A percentile compares a stretch with the other conserved stretches of the same genome.
These are phyloP conservation scores for Dolomedes plantarius DNA, from an alignment of 2,888 invertebrate species.

Conservation along the genomic window DNA sequence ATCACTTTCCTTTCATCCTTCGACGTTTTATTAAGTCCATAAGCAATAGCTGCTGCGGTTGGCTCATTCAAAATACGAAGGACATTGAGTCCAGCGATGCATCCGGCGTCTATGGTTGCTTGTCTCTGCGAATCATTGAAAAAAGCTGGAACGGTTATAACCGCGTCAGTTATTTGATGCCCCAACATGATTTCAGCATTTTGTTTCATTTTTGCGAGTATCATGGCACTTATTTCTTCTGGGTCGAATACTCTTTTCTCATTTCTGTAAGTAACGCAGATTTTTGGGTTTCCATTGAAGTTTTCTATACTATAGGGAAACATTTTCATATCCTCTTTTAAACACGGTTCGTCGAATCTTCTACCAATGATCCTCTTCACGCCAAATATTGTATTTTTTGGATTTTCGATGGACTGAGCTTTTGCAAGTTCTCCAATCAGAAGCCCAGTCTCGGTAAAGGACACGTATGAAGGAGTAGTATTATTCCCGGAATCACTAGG, in stretches of 20 bases:
- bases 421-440: conserved; percentile 98
- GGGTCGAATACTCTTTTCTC: conserved; percentile 90
- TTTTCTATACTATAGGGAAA: background rate
- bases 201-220: conserved; percentile 97
- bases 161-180: conserved; percentile 84
- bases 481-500: conserved; percentile 96
- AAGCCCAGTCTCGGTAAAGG: conserved; percentile 92
- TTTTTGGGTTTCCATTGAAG: background rate
- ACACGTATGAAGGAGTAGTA: conserved; percentile 98
- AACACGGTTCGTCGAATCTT: conserved; percentile 94
- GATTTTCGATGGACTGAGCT: conserved; percentile 98
- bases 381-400: conserved; percentile 97
- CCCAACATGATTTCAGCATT: conserved; percentile 82
- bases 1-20: conserved; percentile 88
- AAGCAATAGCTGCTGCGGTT: conserved; percentile 97
- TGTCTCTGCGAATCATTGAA: conserved; percentile 99
- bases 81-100: conserved; percentile 97
- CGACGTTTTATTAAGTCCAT: conserved; percentile 93
- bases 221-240: conserved; percentile 97
- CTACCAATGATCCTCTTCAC: conserved; percentile 97
- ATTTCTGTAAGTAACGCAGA: background rate
- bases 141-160: conserved; percentile 98
- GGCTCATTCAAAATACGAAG: conserved; percentile 98
- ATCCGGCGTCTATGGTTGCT: conserved; percentile 99
- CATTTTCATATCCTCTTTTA: conserved; percentile 94